Evolutionary conservation across 2,888 invertebrate genomes (phyloP).

Genomic region (Drymonia ruficornis): DNA sequence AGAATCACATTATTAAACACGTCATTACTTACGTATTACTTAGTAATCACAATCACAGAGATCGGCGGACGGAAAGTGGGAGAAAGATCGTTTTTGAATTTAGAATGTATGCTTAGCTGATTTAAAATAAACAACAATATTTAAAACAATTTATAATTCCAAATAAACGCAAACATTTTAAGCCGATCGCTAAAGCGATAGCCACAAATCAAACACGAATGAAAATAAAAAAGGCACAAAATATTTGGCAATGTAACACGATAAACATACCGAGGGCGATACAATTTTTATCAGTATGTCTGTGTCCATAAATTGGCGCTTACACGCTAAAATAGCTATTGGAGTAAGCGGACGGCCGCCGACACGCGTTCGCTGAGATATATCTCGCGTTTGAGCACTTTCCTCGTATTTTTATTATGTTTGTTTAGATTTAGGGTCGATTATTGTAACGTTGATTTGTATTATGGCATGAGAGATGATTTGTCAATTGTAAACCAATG

Average conservation of each 20-base stretch:
- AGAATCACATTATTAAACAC: no score
- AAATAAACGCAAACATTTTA: slow-evolving; percentile 2
- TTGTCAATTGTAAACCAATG: not conserved
- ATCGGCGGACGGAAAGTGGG: no score
- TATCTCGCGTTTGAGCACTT: slow-evolving; percentile 51
- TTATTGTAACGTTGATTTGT: slow-evolving; percentile 13
- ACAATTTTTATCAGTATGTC: slow-evolving; percentile 73
- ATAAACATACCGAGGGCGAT: slow-evolving; percentile 65
- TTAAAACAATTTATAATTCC: not conserved
- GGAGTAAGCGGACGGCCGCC: slow-evolving; percentile 48
- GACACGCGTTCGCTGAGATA: slow-evolving; percentile 62
- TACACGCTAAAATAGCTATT: slow-evolving; percentile 68
- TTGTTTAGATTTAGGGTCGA: slow-evolving; percentile 30
- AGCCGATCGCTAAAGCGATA: slow-evolving; percentile 2
- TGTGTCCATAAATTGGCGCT: slow-evolving; percentile 75
- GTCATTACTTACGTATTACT: no score
- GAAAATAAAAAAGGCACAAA: slow-evolving; percentile 4
- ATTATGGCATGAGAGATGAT: not conserved
- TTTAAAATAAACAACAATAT: no score
- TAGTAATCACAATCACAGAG: no score
- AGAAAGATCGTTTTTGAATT: no score
- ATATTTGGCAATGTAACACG: slow-evolving; percentile 36
- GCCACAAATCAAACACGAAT: slow-evolving; percentile 5
- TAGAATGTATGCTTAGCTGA: no score
- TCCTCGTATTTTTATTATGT: slow-evolving; percentile 33